Percentiles rank a stretch among this genome's conserved stretches.
phyloP scores from a whole-genome alignment of 2,797 vertebrate genomes.

The Dermochelys coriacea region DNA sequence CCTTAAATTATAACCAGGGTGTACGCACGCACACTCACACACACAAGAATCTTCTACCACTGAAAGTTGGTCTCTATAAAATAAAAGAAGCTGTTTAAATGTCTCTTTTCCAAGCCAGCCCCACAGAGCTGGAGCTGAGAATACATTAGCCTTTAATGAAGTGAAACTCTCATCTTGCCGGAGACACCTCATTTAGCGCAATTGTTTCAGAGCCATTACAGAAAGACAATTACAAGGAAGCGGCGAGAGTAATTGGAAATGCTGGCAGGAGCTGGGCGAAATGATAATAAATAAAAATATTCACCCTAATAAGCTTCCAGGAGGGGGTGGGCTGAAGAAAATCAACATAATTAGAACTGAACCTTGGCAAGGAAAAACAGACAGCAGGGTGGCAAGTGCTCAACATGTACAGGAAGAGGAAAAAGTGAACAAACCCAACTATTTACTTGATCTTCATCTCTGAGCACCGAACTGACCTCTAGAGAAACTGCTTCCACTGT shows the following conservation, averaged over 20 bases:
- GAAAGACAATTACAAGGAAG: constrained; percentile 99
- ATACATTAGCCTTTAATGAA: constrained; percentile 99
- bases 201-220: constrained; percentile 99
- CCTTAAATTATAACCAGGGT: constrained; percentile 64
- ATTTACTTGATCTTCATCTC: constrained; percentile 36
- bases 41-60: constrained; percentile 67
- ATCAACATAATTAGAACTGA: constrained; percentile 99
- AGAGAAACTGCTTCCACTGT: neutral
- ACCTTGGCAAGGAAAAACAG: constrained; percentile 89
- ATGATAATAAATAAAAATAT: constrained; percentile 99
- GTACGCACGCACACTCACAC: constrained; percentile 28
- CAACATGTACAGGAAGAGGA: constrained; percentile 59
- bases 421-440: constrained; percentile 64
- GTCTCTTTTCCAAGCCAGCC: constrained; percentile 79
- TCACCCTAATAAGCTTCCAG: constrained; percentile 99
- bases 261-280: constrained; percentile 98
- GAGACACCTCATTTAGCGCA: constrained; percentile 99
- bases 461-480: constrained; percentile 39
- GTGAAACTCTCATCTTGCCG: constrained; percentile 98
- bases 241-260: constrained; percentile 99
- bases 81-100: constrained; percentile 81
- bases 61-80: constrained; percentile 68
- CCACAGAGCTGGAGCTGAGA: constrained; percentile 87
- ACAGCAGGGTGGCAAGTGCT: constrained; percentile 83
- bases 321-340: constrained; percentile 95